Base-by-base conservation (phyloP, 2,113 vertebrate genomes). In the Coptodon bakossiorum region DNA sequence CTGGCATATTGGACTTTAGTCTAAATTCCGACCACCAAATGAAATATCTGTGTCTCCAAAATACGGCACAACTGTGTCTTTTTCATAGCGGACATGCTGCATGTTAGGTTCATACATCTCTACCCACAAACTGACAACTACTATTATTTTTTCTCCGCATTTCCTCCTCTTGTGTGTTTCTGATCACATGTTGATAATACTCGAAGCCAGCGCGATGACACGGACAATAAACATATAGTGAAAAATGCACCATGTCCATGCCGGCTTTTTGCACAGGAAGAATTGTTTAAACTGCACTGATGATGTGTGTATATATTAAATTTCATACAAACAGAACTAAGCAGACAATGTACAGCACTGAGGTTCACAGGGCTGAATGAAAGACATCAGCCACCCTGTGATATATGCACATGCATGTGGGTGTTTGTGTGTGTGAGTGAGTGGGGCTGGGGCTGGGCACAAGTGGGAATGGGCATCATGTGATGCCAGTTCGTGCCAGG, bases 401-500 rank as follows among this genome's bases (percentile, higher is more conserved):
- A 81, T 89, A 22, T 84, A 19, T 87, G 81, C 54, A 54, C 79
- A 80, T 16, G 61, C 80, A 80, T 84, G 66, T 89, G 89, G 19
- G 81, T 85, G 31, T 84, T 38, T 89, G 29, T 80, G 36, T 1
- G 61, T 12, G 36, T 88, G n/a, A 66, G 36, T 11, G 61, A 22
- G 61, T 38, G 34, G 61, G 34, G 79, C 27, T 40, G 84, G 81
- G 73, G 31, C 73, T 89, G 89, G 89, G 89, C 91, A 87, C 84
- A 88, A 90, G 90, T 86, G 90, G 86, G 89, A 92, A 89, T 38
- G 81, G 85, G 56, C 91, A 90, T 95, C 93, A 95, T 96, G 95
- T 95, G 95, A 96, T 95, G 92, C 90, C 90, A 93, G 71, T 16
- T 61, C 80, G 48, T 95, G 91, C 90, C 89, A 94, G 94, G 92